Percentiles rank a stretch among this genome's conserved stretches.
Evolutionary conservation across 2,888 invertebrate species (phyloP).

Genomic region (Petrophora chlorosata): DNA sequence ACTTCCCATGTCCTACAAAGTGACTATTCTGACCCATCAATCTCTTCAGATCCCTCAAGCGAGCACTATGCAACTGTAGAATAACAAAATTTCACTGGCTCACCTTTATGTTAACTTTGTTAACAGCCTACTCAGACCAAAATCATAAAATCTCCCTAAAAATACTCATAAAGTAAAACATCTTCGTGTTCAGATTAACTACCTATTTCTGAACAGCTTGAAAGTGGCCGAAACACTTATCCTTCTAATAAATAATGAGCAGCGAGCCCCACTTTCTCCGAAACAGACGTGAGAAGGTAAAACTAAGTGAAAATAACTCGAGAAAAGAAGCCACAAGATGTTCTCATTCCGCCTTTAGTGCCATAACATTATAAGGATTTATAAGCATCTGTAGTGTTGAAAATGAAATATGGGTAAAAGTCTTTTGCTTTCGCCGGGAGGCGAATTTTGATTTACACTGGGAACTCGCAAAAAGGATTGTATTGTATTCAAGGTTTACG

Average conservation of each 20-base stretch:
- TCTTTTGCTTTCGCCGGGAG: background rate
- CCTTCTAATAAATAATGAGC: conserved; percentile 37
- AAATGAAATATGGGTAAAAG: conserved; percentile 17
- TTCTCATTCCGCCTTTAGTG: conserved; percentile 32
- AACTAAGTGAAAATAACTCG: conserved; percentile 37
- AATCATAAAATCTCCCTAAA: background rate
- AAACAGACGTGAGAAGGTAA: conserved; percentile 32
- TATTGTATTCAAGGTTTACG: too few species aligned
- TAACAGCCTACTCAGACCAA: too few species aligned
- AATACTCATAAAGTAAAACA: conserved; percentile 1
- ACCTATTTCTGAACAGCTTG: conserved; percentile 30
- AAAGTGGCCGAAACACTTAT: conserved; percentile 37
- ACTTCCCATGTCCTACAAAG: too few species aligned
- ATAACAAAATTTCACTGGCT: too few species aligned
- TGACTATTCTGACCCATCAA: too few species aligned
- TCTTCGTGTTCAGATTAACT: conserved; percentile 25
- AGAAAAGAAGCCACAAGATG: conserved; percentile 28
- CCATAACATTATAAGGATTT: conserved; percentile 33
- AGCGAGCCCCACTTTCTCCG: conserved; percentile 21
- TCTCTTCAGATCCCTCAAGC: too few species aligned
- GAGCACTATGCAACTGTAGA: too few species aligned
- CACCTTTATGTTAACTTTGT: too few species aligned
- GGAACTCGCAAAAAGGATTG: too few species aligned
- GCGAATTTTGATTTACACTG: too few species aligned
- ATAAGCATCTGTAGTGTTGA: conserved; percentile 23